These are phyloP conservation scores for Drosophila truncata DNA, from an alignment of 1,140 invertebrate species.

Conservation along the genomic window DNA sequence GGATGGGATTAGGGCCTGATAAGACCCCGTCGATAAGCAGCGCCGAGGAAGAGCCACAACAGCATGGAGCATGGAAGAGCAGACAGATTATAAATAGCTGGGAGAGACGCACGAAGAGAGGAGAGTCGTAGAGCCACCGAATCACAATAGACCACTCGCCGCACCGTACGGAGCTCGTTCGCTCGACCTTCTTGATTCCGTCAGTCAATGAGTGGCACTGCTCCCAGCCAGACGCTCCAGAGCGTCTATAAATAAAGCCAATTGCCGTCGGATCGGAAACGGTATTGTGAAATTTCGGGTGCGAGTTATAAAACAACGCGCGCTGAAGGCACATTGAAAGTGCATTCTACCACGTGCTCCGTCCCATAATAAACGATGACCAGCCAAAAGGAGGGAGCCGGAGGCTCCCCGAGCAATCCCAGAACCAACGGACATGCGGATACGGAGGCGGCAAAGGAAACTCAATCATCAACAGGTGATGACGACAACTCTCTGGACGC, in stretches of 20 bases:
- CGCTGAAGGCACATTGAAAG: conserved; percentile 42
- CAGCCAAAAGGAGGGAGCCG: conserved; percentile 21
- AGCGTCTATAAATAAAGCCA: conserved; percentile 20
- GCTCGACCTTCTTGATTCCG: conserved; percentile 28
- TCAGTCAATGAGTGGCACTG: conserved; percentile 56
- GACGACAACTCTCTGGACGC: conserved; percentile 72
- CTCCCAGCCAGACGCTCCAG: conserved; percentile 46
- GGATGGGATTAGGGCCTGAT: conserved; percentile 29
- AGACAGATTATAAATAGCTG: conserved; percentile 46
- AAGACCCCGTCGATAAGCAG: conserved; percentile 22
- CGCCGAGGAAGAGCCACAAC: not conserved
- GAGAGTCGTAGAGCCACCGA: not conserved
- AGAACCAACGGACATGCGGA: conserved; percentile 19
- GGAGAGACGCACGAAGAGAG: conserved; percentile 9
- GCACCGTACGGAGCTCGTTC: not conserved
- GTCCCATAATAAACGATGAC: conserved; percentile 13
- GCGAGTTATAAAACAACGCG: conserved; percentile 61
- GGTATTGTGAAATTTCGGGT: conserved; percentile 21
- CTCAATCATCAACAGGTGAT: conserved; percentile 10
- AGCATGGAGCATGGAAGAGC: conserved; percentile 10
- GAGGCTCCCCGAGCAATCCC: conserved; percentile 2
- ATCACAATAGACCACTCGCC: conserved; percentile 7
- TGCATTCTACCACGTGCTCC: conserved; percentile 65
- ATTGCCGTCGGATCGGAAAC: not conserved
- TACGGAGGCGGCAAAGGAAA: conserved; percentile 16